Conservation (phyloP, 2,113 vertebrate genomes). For the Garra rufa region DNA sequence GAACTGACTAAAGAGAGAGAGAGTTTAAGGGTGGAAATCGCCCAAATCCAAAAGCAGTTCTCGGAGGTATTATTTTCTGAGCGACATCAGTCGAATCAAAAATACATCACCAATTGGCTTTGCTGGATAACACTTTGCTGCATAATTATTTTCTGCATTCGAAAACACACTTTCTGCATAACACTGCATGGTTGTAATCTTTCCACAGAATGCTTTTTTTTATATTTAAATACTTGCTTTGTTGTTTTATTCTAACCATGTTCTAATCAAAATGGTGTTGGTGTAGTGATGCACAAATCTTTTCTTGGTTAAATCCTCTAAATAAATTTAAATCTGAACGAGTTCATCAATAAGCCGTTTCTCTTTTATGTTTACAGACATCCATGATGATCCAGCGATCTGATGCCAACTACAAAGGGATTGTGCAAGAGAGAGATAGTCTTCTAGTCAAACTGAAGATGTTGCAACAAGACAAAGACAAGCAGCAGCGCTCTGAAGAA, state of each 20-base stretch:
- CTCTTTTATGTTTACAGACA: slow-evolving; percentile 79
- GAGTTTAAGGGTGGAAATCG: slow-evolving; percentile 97
- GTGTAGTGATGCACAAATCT: no score
- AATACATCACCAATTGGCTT: slow-evolving; percentile 4
- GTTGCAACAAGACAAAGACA: slow-evolving; percentile 88
- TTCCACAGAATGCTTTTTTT: background rate
- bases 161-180: slow-evolving; percentile 24
- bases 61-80: slow-evolving; percentile 87
- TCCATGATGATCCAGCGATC: slow-evolving; percentile 86
- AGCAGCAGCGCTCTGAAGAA: slow-evolving; percentile 85
- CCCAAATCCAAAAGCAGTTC: slow-evolving; percentile 97
- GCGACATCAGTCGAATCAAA: slow-evolving; percentile 43
- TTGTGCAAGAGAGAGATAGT: slow-evolving; percentile 87
- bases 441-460: slow-evolving; percentile 88
- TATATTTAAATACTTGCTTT: background rate
- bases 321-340: background rate
- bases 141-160: background rate
- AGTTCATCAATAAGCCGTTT: background rate
- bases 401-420: slow-evolving; percentile 84
- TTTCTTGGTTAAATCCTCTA: background rate
- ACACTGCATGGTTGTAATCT: background rate
- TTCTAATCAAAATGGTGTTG: background rate
- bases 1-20: slow-evolving; percentile 97
- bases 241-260: slow-evolving; percentile 12
- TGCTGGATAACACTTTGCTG: slow-evolving; percentile 37